A percentile compares a stretch with the other conserved stretches of the same genome.
phyloP scores from a whole-genome alignment of 2,888 invertebrate genomes.

The Gymnosoma rotundatum region DNA sequence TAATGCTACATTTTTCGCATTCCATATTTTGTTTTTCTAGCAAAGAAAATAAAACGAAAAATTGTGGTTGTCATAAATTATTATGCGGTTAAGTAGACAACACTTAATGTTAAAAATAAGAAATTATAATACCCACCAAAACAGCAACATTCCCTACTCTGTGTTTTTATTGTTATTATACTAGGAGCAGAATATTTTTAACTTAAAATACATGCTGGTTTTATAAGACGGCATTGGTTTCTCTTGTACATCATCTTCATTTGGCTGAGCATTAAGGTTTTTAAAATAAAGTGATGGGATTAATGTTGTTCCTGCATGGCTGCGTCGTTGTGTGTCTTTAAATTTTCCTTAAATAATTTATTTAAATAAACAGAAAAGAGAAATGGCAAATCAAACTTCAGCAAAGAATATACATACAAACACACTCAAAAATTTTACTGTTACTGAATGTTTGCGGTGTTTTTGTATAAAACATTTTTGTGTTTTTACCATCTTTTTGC shows the following conservation, averaged over 20 bases:
- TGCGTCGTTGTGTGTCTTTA: constrained; percentile 47
- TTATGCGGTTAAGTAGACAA: constrained; percentile 64
- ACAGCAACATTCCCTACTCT: constrained; percentile 2
- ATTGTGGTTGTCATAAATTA: constrained; percentile 68
- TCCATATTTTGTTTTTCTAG: background rate
- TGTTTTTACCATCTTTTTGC: no score
- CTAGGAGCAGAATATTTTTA: constrained; percentile 25
- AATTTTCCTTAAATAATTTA: constrained; percentile 50
- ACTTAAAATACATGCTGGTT: constrained; percentile 16
- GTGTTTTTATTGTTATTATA: background rate
- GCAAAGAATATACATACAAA: background rate
- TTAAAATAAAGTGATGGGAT: constrained; percentile 65
- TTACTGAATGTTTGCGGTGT: no score
- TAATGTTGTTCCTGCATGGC: constrained; percentile 60
- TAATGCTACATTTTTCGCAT: constrained; percentile 36
- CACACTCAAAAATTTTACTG: no score
- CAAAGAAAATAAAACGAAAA: constrained; percentile 25
- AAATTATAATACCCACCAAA: constrained; percentile 29
- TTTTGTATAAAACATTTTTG: no score
- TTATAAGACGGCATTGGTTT: constrained; percentile 10
- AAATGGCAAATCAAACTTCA: background rate
- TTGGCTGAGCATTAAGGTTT: constrained; percentile 25
- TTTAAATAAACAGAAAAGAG: constrained; percentile 44
- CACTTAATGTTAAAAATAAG: constrained; percentile 46
- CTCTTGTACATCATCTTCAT: constrained; percentile 9